Conservation (phyloP, 2,797 vertebrate genomes). For the Labeo calbasu region DNA sequence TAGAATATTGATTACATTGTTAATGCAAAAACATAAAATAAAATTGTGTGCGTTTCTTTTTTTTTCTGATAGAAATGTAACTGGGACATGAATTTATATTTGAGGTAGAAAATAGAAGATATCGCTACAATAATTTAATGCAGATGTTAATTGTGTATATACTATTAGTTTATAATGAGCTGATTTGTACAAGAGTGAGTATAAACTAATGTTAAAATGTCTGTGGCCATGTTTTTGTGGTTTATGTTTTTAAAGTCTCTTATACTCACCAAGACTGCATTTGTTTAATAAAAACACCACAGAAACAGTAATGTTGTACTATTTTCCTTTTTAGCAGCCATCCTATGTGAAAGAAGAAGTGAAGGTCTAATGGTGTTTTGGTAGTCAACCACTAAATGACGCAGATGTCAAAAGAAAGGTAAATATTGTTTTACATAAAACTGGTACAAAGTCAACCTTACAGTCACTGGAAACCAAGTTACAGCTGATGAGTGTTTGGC, state of each 20-base stretch:
- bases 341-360: not conserved
- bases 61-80: too few relatives aligned
- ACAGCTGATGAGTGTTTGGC: conserved; percentile 43
- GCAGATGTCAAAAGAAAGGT: conserved; percentile 27
- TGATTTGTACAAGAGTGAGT: not conserved
- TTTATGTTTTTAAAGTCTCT: not conserved
- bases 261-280: not conserved
- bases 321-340: not conserved
- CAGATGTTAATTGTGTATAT: too few relatives aligned
- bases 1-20: too few relatives aligned
- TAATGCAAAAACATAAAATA: too few relatives aligned
- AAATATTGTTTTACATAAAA: conserved; percentile 47
- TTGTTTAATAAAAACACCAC: not conserved
- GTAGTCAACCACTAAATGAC: conserved; percentile 43
- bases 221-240: too few relatives aligned
- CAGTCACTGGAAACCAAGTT: conserved; percentile 48
- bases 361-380: not conserved
- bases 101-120: not conserved
- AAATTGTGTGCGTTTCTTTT: too few relatives aligned
- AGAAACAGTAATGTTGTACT: not conserved
- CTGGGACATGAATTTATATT: too few relatives aligned
- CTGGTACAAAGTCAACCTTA: conserved; percentile 49
- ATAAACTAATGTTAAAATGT: not conserved
- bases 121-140: not conserved
- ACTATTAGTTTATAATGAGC: too few relatives aligned